These are phyloP conservation scores for Eriosoma lanigerum DNA, from an alignment of 1,140 invertebrate species.

Conservation along the genomic window DNA sequence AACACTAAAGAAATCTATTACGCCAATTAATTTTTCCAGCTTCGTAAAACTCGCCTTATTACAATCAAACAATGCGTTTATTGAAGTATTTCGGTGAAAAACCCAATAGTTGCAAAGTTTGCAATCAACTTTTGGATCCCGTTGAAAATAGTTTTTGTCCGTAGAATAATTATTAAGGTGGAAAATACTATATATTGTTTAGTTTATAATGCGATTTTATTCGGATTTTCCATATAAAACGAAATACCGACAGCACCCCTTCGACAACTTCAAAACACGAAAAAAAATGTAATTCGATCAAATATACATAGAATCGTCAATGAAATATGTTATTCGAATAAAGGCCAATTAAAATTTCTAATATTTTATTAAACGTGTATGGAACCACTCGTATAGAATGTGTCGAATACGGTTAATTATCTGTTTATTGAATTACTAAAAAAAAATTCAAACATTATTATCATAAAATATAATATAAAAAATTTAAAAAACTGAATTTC, in stretches of 20 bases:
- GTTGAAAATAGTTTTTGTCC: constrained; percentile 21
- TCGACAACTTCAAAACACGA: not conserved
- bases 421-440: too few relatives aligned
- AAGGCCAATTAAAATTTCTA: too few relatives aligned
- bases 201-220: not conserved
- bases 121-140: constrained; percentile 13
- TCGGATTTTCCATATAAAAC: not conserved
- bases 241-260: not conserved
- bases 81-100: not conserved
- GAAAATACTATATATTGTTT: constrained; percentile 12
- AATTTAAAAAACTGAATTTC: too few relatives aligned
- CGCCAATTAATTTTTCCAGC: not conserved
- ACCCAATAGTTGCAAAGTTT: constrained; percentile 11
- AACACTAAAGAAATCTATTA: not conserved
- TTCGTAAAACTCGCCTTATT: not conserved
- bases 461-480: too few relatives aligned
- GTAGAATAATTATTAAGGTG: not conserved
- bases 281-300: not conserved
- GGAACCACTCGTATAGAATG: too few relatives aligned
- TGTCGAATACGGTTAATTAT: too few relatives aligned
- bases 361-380: too few relatives aligned
- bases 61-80: not conserved
- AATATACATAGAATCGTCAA: too few relatives aligned
- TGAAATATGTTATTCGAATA: too few relatives aligned
- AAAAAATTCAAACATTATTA: too few relatives aligned